Base-by-base conservation (phyloP, 64 coral and sea anemone genomes). In the Pocillopora verrucosa region DNA sequence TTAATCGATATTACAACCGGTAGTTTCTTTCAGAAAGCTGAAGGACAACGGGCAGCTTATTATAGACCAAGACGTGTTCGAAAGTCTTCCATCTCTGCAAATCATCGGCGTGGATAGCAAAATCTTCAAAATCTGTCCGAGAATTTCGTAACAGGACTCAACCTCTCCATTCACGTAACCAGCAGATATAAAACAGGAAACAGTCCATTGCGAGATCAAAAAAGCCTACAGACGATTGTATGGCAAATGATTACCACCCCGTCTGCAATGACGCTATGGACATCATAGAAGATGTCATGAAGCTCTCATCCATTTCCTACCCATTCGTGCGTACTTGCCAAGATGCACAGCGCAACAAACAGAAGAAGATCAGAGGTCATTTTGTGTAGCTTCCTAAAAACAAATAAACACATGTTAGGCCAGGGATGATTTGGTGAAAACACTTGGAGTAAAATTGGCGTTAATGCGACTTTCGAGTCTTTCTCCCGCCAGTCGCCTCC, bases 391-490 rank as follows among this genome's bases (percentile, higher is more conserved):
- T 22, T 75, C 86, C 0, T n/a, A n/a, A 63, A 80, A 15, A 67
- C 56, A 6, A 96, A 96, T 73, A 77, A 77, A 56, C 15, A 97
- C 91, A 7, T 57, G 89, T 5, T 93, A n/a, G 88, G 92, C 82
- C 82, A 24, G 93, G 88, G 13, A 97, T 97, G 34, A 89, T 97
- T 97, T 14, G 95, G 95, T 5, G 72, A 94, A 34, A 97, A 97
- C n/a, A 92, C 95, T 0, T 0, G 95, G 90, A 34, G 92, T 97
- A 7, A 97, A 97, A 64, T 88, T 97, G 25, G 92, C 95, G 5
- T 83, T 97, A 63, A 63, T 97, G 95, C n/a, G 95, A 97, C 95
- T 82, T 97, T 97, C 63, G 95, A n/a, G 95, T 3, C 82, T 97
- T n/a, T n/a, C n/a, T n/a, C n/a, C n/a, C n/a, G n/a, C n/a, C n/a